phyloP scores from a whole-genome alignment of 2,113 vertebrate genomes.

The Ceyx margarethae region DNA sequence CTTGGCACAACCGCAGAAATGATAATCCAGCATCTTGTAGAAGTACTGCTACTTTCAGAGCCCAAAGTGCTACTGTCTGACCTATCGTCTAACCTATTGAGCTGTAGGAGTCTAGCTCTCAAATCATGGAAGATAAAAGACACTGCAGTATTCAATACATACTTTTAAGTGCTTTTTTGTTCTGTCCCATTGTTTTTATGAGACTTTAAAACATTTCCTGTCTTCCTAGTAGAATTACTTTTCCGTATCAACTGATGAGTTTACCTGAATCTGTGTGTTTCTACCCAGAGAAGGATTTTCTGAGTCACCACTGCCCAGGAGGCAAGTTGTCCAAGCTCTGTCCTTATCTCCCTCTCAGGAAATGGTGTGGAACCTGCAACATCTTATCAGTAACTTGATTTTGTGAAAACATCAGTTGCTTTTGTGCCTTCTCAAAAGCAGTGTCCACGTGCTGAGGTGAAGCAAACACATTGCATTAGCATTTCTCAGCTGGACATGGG shows the following conservation, averaged over 20 bases:
- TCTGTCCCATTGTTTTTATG: background rate
- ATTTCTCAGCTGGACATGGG: background rate
- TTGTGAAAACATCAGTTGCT: background rate
- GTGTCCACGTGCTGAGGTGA: background rate
- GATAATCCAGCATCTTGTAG: background rate
- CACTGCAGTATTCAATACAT: background rate
- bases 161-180: background rate
- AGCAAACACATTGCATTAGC: background rate
- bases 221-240: background rate
- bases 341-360: conserved; percentile 12
- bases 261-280: background rate
- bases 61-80: background rate
- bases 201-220: background rate
- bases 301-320: background rate
- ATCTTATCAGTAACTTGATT: conserved; percentile 14
- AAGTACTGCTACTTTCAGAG: background rate
- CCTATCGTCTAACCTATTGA: background rate
- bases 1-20: fast-evolving
- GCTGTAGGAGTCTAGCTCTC: background rate
- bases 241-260: background rate
- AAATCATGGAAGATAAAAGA: background rate
- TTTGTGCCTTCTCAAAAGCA: background rate
- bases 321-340: background rate
- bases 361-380: background rate
- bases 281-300: background rate